Evolutionary conservation across 2,888 invertebrate genomes (phyloP).

Genomic region (Tanytarsus gracilentus): DNA sequence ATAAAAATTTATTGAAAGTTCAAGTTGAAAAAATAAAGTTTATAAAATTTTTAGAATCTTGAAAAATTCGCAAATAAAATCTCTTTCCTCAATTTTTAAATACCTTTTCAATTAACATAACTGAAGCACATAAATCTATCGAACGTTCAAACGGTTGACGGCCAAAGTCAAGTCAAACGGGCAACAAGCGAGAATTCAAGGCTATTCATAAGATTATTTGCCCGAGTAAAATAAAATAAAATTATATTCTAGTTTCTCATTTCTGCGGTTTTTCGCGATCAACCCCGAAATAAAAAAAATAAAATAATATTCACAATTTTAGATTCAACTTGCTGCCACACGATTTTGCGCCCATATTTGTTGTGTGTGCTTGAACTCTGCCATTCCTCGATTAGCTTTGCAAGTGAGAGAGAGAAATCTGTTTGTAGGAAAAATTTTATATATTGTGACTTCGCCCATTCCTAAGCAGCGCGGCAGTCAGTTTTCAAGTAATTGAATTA

Average conservation of each 20-base stretch:
- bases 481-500: conserved; percentile 7
- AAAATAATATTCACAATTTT: neutral
- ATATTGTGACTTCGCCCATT: neutral
- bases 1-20: no score
- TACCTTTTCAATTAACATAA: no score
- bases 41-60: no score
- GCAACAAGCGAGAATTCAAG: no score
- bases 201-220: conserved; percentile 15
- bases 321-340: neutral
- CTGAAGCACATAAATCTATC: no score
- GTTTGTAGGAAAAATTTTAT: no score
- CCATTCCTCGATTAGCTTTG: conserved; percentile 4
- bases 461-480: neutral
- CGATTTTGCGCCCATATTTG: neutral
- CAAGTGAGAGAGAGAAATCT: neutral
- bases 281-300: neutral
- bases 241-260: conserved; percentile 5
- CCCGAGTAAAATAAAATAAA: neutral
- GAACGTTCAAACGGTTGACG: no score
- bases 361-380: neutral
- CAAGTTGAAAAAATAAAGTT: no score
- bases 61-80: no score
- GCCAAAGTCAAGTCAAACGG: conserved; percentile 8
- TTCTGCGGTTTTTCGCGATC: conserved; percentile 2
- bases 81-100: no score